Conservation (phyloP, 53 echinoderm and acorn worm genomes). For the Actinopyga echinites region DNA sequence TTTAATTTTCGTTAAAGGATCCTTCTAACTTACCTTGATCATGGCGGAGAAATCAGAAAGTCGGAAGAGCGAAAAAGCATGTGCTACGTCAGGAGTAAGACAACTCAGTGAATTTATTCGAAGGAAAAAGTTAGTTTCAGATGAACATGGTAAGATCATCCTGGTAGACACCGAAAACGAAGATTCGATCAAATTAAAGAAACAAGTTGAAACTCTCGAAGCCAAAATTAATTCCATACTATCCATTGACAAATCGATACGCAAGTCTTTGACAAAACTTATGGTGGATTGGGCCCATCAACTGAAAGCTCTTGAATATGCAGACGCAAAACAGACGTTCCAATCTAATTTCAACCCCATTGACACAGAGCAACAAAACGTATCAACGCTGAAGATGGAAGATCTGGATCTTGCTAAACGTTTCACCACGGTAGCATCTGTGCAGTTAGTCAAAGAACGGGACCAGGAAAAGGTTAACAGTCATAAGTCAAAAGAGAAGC, state of each 20-base stretch:
- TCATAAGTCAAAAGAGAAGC: no score
- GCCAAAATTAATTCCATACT: neutral
- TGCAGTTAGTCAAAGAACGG: no score
- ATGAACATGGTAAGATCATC: conserved; percentile 7
- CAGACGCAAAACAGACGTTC: no score
- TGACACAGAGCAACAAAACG: no score
- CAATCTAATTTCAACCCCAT: no score
- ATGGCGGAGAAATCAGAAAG: no score
- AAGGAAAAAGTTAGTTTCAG: neutral
- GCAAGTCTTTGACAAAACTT: neutral
- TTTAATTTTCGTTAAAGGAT: no score
- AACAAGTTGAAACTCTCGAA: neutral
- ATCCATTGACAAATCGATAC: neutral
- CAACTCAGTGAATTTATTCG: conserved; percentile 1
- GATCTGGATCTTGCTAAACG: neutral
- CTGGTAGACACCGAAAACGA: neutral
- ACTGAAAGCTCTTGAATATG: neutral
- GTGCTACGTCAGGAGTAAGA: neutral
- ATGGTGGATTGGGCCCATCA: neutral
- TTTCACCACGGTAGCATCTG: no score
- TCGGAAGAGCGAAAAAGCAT: neutral
- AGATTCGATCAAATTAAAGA: neutral
- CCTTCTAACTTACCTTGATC: no score
- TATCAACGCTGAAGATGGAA: neutral
- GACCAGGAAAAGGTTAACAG: no score